Conservation (phyloP, 2,797 vertebrate species). For the Phrynocephalus forsythii region DNA sequence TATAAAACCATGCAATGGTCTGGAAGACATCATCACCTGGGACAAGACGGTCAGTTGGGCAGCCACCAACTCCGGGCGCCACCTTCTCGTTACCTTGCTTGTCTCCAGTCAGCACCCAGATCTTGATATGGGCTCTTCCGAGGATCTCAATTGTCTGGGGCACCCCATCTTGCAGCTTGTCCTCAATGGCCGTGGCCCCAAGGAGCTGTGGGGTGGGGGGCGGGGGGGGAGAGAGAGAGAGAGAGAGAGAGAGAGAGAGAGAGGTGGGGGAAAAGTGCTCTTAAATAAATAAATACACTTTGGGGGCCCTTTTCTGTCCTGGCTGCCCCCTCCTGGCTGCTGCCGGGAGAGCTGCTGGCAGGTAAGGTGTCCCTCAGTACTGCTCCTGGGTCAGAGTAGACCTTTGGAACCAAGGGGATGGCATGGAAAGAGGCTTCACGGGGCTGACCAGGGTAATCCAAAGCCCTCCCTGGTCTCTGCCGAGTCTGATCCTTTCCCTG, state of each 20-base stretch:
- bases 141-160: conserved; percentile 91
- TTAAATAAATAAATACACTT: too few relatives aligned
- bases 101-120: conserved; percentile 95
- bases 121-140: conserved; percentile 89
- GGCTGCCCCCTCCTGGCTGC: too few relatives aligned
- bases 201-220: conserved; percentile 77
- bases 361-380: background rate
- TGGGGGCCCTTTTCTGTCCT: too few relatives aligned
- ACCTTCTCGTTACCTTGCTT: conserved; percentile 86
- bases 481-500: background rate
- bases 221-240: background rate
- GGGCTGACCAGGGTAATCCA: background rate
- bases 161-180: conserved; percentile 94
- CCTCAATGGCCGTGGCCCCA: conserved; percentile 76
- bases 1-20: too few relatives aligned
- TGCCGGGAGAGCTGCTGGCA: too few relatives aligned
- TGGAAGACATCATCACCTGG: too few relatives aligned
- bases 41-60: too few relatives aligned
- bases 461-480: background rate
- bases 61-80: too few relatives aligned
- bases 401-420: background rate
- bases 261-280: background rate
- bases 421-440: background rate
- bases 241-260: background rate
- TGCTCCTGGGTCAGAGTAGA: background rate